Evolutionary conservation across 2,888 invertebrate genomes (phyloP).

Genomic region (Seira musarum): DNA sequence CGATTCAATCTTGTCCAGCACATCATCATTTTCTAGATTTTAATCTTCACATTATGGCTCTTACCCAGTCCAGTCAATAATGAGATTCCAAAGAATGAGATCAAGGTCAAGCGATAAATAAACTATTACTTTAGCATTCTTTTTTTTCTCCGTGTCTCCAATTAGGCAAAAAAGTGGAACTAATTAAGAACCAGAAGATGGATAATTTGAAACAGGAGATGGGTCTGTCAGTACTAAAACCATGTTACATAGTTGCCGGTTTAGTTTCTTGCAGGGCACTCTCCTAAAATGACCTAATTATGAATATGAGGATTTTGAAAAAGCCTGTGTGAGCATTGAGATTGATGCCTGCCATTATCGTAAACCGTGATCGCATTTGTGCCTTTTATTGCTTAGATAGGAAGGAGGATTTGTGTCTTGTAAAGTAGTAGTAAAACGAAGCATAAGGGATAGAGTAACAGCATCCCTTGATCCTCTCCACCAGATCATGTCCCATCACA

Average conservation of each 20-base stretch:
- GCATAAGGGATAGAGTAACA: too few species aligned
- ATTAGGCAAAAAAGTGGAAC: conserved; percentile 7
- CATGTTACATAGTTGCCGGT: background rate
- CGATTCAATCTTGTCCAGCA: too few species aligned
- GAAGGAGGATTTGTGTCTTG: too few species aligned
- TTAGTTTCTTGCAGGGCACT: background rate
- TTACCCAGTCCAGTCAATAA: too few species aligned
- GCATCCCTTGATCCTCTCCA: background rate
- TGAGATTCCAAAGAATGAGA: background rate
- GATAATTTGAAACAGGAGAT: too few species aligned
- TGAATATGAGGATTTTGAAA: background rate
- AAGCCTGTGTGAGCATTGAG: background rate
- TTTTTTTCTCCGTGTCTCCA: background rate
- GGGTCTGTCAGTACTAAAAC: too few species aligned
- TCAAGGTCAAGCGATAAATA: conserved; percentile 1
- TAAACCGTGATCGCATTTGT: background rate
- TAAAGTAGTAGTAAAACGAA: too few species aligned
- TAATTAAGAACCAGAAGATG: conserved; percentile 1
- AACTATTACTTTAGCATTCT: background rate
- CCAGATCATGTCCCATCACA: background rate
- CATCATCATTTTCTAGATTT: too few species aligned
- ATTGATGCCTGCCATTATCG: background rate
- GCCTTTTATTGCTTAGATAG: too few species aligned
- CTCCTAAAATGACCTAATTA: conserved; percentile 4
- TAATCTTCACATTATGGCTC: too few species aligned